Conservation (phyloP, 2,113 vertebrate species). For the Sylvia atricapilla region DNA sequence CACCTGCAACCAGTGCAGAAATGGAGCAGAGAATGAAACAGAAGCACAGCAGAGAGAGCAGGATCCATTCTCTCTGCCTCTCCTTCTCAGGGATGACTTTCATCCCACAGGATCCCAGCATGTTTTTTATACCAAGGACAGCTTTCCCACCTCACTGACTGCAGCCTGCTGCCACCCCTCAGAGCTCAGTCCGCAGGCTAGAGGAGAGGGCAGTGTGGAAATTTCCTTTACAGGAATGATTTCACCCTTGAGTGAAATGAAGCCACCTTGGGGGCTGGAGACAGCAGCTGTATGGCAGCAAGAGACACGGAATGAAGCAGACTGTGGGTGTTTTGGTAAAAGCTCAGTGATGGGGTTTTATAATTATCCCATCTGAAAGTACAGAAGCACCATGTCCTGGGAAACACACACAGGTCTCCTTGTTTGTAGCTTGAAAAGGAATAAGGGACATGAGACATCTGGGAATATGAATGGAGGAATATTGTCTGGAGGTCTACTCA, state of each 20-base stretch:
- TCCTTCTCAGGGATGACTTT: background rate
- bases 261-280: conserved; percentile 7
- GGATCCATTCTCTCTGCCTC: background rate
- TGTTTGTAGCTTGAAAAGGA: background rate
- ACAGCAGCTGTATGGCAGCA: background rate
- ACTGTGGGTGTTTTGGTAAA: background rate
- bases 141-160: background rate
- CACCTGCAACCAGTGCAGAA: conserved; percentile 74
- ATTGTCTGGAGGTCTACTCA: background rate
- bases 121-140: background rate
- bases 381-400: rapidly evolving
- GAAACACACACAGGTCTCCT: background rate
- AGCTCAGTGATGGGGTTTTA: background rate
- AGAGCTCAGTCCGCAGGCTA: background rate
- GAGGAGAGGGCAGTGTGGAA: background rate
- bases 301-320: background rate
- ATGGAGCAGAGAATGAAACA: background rate
- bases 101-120: background rate
- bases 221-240: conserved; percentile 48
- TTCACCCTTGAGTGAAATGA: conserved; percentile 23
- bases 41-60: background rate
- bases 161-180: background rate
- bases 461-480: background rate
- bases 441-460: background rate
- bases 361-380: background rate